A percentile compares a stretch with the other conserved stretches of the same genome.
phyloP scores from a whole-genome alignment of 1,140 invertebrate species.

The Centruroides sculpturatus region DNA sequence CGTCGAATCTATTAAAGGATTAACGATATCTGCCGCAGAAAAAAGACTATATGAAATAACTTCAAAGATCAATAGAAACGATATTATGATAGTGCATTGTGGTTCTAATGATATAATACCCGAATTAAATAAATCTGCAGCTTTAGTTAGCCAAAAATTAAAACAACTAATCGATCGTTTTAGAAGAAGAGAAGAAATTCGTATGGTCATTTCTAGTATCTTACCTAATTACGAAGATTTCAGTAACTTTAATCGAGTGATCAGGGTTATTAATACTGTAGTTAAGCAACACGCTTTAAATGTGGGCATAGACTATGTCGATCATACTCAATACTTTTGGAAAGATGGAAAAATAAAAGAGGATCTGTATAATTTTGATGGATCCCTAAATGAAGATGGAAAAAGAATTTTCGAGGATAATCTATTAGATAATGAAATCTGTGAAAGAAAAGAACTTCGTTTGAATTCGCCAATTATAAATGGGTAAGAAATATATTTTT shows the following conservation, averaged over 20 bases:
- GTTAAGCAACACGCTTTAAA: conserved; percentile 9
- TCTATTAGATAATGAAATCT: conserved; percentile 5
- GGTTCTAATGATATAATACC: conserved; percentile 13
- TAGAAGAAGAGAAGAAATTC: neutral
- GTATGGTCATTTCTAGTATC: neutral
- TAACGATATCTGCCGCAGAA: conserved; percentile 6
- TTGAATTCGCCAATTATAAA: neutral
- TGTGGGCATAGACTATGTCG: conserved; percentile 10
- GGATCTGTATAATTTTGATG: conserved; percentile 12
- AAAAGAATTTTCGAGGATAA: conserved; percentile 6
- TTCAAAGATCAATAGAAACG: neutral
- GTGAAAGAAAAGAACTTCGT: neutral
- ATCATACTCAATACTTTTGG: conserved; percentile 11
- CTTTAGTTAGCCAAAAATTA: conserved; percentile 2
- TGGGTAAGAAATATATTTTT: neutral
- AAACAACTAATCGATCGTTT: conserved; percentile 5
- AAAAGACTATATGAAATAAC: conserved; percentile 6
- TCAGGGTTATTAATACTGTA: conserved; percentile 2
- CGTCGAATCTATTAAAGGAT: conserved; percentile 9
- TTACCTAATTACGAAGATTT: neutral
- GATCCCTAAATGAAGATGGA: conserved; percentile 10
- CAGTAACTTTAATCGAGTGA: neutral
- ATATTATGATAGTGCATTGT: conserved; percentile 7
- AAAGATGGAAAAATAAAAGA: conserved; percentile 4
- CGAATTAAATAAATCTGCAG: neutral